phyloP scores from a whole-genome alignment of 1,140 invertebrate genomes.

The Nasonia vitripennis region DNA sequence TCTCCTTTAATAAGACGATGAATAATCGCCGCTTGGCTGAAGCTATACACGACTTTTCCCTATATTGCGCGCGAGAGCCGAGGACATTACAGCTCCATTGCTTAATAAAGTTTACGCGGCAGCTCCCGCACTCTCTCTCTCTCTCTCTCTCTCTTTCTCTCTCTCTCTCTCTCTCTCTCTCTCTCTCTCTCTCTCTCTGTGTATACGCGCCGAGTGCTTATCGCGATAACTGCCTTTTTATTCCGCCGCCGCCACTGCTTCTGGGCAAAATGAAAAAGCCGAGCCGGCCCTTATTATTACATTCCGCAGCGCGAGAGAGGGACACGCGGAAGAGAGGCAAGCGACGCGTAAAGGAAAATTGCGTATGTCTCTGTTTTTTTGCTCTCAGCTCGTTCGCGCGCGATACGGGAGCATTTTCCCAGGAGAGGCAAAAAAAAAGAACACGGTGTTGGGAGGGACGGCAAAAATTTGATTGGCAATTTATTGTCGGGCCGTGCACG shows the following conservation, averaged over 20 bases:
- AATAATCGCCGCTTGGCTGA: not conserved
- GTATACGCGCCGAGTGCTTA: conserved; percentile 9
- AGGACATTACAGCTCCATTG: conserved; percentile 31
- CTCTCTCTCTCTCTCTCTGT: too few species aligned
- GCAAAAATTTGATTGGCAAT: conserved; percentile 39
- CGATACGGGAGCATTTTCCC: not conserved
- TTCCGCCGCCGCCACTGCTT: not conserved
- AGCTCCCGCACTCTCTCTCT: too few species aligned
- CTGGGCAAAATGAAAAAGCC: conserved; percentile 40
- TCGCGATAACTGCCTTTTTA: conserved; percentile 40
- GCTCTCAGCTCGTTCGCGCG: not conserved
- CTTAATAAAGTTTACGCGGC: conserved; percentile 44
- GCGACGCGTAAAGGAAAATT: conserved; percentile 35
- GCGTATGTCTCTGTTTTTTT: conserved; percentile 10
- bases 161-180: too few species aligned
- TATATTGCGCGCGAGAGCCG: not conserved
- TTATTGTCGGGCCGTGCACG: conserved; percentile 20
- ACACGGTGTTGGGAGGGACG: not conserved
- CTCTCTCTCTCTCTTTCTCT: too few species aligned
- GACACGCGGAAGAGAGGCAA: not conserved
- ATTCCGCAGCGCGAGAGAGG: conserved; percentile 5
- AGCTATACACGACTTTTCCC: not conserved
- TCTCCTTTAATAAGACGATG: not conserved
- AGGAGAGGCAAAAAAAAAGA: not conserved
- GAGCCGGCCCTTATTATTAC: conserved; percentile 38